A percentile compares a stretch with the other conserved stretches of the same genome.
Conservation (phyloP, 92 coral and sea anemone genomes). For the Zoanthus sansibaricus region DNA sequence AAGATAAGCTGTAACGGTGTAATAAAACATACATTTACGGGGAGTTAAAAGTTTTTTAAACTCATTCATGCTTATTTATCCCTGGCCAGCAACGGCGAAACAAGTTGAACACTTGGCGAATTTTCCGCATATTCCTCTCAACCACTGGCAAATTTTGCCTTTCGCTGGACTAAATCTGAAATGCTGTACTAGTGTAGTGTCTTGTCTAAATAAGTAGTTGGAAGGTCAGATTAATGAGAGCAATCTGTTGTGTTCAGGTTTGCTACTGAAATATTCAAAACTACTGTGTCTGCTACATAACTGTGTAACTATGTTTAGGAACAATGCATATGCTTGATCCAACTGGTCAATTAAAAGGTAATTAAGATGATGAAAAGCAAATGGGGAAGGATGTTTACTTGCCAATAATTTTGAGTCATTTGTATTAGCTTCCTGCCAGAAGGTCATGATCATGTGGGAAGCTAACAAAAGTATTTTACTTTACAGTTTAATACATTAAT, state of each 20-base stretch:
- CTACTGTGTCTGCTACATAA: conserved; percentile 60
- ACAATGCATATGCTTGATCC: not conserved
- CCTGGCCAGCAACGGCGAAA: too few species aligned
- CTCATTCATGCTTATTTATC: too few species aligned
- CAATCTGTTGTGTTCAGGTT: not conserved
- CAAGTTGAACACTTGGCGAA: too few species aligned
- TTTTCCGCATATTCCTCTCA: too few species aligned
- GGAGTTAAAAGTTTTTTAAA: too few species aligned
- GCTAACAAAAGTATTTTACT: not conserved
- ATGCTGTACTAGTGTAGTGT: too few species aligned
- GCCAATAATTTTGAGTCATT: conserved; percentile 91
- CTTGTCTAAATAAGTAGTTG: conserved; percentile 50
- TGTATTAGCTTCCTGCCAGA: not conserved
- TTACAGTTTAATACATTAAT: not conserved
- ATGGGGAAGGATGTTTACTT: conserved; percentile 85
- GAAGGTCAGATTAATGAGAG: conserved; percentile 63
- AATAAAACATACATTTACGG: too few species aligned
- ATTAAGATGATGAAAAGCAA: conserved; percentile 15
- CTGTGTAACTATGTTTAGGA: conserved; percentile 79
- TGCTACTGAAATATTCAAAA: not conserved
- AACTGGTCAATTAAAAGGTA: not conserved
- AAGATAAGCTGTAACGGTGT: too few species aligned
- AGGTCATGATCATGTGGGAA: not conserved
- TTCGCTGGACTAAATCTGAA: too few species aligned
- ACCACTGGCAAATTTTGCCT: too few species aligned